Evolutionary conservation across 2,888 invertebrate species (phyloP).

Genomic region (Desoria tigrina): DNA sequence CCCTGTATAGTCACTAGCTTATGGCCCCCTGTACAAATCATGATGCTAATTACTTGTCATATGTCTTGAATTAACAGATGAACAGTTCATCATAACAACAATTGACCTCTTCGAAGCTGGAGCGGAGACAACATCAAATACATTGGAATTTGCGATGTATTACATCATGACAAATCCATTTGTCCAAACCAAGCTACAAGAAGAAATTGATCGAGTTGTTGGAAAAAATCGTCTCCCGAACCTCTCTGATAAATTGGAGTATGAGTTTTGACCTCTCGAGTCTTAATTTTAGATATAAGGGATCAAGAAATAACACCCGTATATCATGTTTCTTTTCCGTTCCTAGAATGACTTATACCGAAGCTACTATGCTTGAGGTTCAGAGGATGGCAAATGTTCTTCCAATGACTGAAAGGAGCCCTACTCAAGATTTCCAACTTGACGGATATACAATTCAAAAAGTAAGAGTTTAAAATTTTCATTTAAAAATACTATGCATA

Average conservation of each 20-base stretch:
- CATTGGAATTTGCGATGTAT: constrained; percentile 46
- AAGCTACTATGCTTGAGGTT: constrained; percentile 44
- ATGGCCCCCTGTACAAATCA: no score
- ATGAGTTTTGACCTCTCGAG: no score
- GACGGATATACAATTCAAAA: constrained; percentile 41
- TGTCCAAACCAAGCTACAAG: constrained; percentile 41
- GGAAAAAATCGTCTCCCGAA: constrained; percentile 39
- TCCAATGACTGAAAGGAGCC: constrained; percentile 46
- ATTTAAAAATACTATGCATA: no score
- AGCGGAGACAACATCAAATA: constrained; percentile 48
- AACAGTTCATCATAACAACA: constrained; percentile 49
- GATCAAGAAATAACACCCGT: no score
- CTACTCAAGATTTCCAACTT: constrained; percentile 35
- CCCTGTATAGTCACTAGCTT: no score
- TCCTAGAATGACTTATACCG: constrained; percentile 46
- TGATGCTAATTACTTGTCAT: no score
- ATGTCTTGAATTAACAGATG: constrained; percentile 39
- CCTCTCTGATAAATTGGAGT: constrained; percentile 30
- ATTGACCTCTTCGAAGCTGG: constrained; percentile 49
- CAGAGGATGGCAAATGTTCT: constrained; percentile 49
- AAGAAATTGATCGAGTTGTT: constrained; percentile 45
- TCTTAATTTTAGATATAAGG: no score
- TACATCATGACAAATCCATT: constrained; percentile 43
- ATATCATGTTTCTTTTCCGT: no score
- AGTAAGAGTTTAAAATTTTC: no score